A percentile compares a stretch with the other conserved stretches of the same genome.
phyloP scores from a whole-genome alignment of 2,888 invertebrate genomes.

The Apamea sordens region DNA sequence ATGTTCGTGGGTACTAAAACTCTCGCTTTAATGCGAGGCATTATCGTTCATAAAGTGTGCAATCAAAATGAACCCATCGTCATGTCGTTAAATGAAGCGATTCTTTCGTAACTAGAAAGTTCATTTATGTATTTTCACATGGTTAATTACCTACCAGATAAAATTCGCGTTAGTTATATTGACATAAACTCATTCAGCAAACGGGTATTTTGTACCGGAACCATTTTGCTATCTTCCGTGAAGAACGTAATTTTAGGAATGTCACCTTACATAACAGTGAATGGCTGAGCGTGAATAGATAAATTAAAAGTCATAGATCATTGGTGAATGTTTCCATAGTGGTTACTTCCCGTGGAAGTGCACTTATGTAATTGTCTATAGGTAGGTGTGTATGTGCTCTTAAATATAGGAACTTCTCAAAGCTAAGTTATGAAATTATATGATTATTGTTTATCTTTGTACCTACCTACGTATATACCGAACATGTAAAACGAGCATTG shows the following conservation, averaged over 20 bases:
- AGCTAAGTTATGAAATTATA: conserved; percentile 61
- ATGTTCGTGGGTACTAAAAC: conserved; percentile 65
- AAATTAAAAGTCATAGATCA: conserved; percentile 63
- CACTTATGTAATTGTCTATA: conserved; percentile 69
- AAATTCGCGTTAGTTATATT: conserved; percentile 62
- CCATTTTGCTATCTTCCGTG: conserved; percentile 71
- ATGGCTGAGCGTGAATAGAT: conserved; percentile 71
- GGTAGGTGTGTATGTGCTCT: conserved; percentile 39
- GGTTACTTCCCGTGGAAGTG: conserved; percentile 68
- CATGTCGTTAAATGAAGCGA: conserved; percentile 83
- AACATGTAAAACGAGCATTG: conserved; percentile 67
- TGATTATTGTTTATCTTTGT: conserved; percentile 67
- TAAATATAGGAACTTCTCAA: conserved; percentile 45
- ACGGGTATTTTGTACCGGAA: conserved; percentile 66
- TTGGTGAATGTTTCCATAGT: conserved; percentile 59
- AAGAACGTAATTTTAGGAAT: conserved; percentile 71
- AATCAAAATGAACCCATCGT: conserved; percentile 81
- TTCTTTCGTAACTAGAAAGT: conserved; percentile 88
- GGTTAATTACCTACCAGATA: conserved; percentile 56
- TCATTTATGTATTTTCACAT: conserved; percentile 67
- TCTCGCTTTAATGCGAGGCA: conserved; percentile 78
- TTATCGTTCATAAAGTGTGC: conserved; percentile 72
- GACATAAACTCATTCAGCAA: conserved; percentile 46
- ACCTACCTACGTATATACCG: conserved; percentile 34
- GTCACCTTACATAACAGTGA: conserved; percentile 75